Conservation (phyloP, 2,113 vertebrate genomes). For the Apteryx owenii region DNA sequence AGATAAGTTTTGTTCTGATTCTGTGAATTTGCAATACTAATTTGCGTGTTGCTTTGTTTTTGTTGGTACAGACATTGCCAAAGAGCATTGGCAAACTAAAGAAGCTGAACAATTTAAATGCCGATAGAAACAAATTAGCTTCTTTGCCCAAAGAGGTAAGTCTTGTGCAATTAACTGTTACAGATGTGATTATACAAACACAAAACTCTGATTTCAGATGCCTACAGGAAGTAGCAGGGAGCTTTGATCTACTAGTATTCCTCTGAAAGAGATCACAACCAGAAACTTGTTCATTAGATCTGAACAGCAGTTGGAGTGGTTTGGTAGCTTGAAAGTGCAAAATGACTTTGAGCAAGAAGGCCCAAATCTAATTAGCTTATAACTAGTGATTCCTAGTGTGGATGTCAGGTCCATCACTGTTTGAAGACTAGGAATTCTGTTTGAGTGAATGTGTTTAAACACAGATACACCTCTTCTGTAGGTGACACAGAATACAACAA, state of each 20-base stretch:
- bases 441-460: not conserved
- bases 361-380: not conserved
- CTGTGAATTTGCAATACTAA: not conserved
- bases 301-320: not conserved
- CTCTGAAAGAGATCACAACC: not conserved
- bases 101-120: constrained; percentile 95
- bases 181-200: not conserved
- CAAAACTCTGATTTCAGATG: not conserved
- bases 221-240: not conserved
- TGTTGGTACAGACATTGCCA: constrained; percentile 84
- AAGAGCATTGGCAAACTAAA: constrained; percentile 95
- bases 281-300: not conserved
- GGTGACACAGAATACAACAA: not conserved
- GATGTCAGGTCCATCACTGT: not conserved
- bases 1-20: not conserved
- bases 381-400: not conserved
- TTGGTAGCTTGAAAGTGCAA: not conserved
- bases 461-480: not conserved
- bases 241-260: not conserved
- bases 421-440: not conserved
- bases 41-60: not conserved
- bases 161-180: not conserved
- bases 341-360: not conserved
- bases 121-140: constrained; percentile 92
- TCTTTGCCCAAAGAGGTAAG: constrained; percentile 96